phyloP scores from a whole-genome alignment of 2,797 vertebrate species.

The Peromyscus aztecus region DNA sequence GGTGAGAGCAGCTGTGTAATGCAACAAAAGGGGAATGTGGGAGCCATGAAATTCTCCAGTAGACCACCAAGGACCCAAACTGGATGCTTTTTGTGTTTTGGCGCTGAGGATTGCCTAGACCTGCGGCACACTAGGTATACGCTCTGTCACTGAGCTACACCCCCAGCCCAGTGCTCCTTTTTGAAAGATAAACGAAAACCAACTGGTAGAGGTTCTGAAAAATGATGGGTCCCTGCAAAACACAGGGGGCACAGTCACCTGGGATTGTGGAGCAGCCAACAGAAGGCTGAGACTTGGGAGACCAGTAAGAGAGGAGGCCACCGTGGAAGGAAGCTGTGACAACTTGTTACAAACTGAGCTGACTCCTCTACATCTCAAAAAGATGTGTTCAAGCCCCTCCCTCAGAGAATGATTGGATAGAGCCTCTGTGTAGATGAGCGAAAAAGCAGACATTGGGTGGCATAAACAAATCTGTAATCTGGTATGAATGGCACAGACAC shows the following conservation, averaged over 20 bases:
- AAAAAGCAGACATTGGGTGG: neutral
- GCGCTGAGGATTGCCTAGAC: neutral
- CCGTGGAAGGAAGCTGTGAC: neutral
- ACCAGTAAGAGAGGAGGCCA: neutral
- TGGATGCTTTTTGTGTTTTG: neutral
- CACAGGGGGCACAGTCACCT: neutral
- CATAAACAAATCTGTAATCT: neutral
- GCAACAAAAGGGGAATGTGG: rapidly evolving
- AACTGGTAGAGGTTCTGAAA: neutral
- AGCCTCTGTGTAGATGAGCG: neutral
- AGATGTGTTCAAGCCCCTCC: neutral
- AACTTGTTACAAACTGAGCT: neutral
- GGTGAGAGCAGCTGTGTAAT: neutral
- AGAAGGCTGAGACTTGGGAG: neutral
- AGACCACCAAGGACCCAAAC: neutral
- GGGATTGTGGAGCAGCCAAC: neutral
- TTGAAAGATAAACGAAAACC: neutral
- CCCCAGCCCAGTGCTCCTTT: neutral
- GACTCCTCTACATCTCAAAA: neutral
- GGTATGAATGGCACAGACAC: neutral
- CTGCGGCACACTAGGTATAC: neutral
- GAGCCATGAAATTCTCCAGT: neutral
- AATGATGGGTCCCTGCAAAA: neutral
- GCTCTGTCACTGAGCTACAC: neutral
- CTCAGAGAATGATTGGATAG: neutral